Percentiles rank a stretch among this genome's conserved stretches.
Evolutionary conservation across 2,797 vertebrate genomes (phyloP).

Genomic region (Holocentrus rufus): DNA sequence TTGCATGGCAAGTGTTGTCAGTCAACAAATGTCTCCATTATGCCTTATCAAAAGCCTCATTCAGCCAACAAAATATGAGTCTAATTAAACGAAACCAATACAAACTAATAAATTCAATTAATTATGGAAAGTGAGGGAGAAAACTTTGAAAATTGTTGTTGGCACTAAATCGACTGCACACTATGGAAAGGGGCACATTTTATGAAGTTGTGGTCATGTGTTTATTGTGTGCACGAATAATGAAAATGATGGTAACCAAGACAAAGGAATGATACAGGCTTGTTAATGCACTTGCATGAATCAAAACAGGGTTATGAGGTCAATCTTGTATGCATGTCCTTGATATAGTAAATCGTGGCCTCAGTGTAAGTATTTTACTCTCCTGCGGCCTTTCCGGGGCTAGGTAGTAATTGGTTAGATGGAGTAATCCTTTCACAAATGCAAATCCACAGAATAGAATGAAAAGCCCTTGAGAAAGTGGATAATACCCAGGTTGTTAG

Average conservation of each 20-base stretch:
- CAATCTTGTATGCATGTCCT: conserved; percentile 54
- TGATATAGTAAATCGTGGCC: conserved; percentile 60
- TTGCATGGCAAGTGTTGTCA: too few species aligned
- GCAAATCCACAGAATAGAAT: conserved; percentile 7
- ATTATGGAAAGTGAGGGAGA: too few species aligned
- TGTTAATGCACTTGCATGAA: conserved; percentile 62
- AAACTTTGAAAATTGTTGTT: too few species aligned
- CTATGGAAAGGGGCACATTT: too few species aligned
- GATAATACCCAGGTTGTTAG: too few species aligned
- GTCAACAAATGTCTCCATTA: too few species aligned
- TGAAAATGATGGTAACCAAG: conserved; percentile 32
- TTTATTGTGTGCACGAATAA: conserved; percentile 34
- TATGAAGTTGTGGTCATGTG: conserved; percentile 1
- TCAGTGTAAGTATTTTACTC: conserved; percentile 53
- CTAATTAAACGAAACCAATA: too few species aligned
- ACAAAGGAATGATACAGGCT: conserved; percentile 58
- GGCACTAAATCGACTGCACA: too few species aligned
- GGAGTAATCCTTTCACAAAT: conserved; percentile 37
- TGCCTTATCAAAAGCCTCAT: too few species aligned
- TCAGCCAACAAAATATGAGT: too few species aligned
- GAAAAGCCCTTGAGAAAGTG: neutral
- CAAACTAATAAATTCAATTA: too few species aligned
- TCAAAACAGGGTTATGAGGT: conserved; percentile 61
- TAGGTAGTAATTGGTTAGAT: conserved; percentile 59
- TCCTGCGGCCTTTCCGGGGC: conserved; percentile 65